Percentiles rank a stretch among this genome's conserved stretches.
phyloP scores from a whole-genome alignment of 2,113 vertebrate genomes.

The Junco hyemalis region DNA sequence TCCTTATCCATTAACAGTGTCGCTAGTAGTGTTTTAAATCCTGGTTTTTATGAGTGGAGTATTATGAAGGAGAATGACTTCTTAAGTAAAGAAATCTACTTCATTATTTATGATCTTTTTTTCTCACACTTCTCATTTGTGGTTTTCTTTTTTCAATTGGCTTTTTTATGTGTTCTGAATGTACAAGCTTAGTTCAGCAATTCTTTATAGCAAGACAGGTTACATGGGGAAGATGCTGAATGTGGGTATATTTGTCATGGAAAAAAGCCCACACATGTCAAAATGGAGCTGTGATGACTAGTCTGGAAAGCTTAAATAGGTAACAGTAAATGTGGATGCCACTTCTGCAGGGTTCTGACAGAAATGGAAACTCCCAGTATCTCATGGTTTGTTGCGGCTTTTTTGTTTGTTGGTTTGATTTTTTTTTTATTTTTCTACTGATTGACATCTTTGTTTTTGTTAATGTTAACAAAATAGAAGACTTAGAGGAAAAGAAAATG shows the following conservation, averaged over 20 bases:
- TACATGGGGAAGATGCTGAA: background rate
- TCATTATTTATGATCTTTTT: background rate
- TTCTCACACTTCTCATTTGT: background rate
- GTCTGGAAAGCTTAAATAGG: background rate
- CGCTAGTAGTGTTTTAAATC: conserved; percentile 14
- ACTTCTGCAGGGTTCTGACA: background rate
- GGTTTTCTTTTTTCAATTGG: background rate
- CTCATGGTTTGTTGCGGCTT: background rate
- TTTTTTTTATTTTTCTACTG: background rate
- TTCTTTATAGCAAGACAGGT: background rate
- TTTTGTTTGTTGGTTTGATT: background rate
- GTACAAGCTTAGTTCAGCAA: background rate
- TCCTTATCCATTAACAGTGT: background rate
- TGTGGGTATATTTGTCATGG: background rate
- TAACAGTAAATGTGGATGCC: background rate
- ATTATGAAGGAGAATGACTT: background rate
- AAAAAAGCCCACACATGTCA: background rate
- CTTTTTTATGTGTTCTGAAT: background rate
- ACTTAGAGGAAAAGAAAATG: background rate
- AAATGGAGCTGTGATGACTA: background rate
- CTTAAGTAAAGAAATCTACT: background rate
- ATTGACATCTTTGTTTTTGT: background rate
- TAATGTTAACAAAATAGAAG: background rate
- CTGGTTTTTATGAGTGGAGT: background rate
- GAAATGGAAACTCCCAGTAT: background rate